Base-by-base conservation (phyloP, 1,140 invertebrate species). In the Drepana arcuata region DNA sequence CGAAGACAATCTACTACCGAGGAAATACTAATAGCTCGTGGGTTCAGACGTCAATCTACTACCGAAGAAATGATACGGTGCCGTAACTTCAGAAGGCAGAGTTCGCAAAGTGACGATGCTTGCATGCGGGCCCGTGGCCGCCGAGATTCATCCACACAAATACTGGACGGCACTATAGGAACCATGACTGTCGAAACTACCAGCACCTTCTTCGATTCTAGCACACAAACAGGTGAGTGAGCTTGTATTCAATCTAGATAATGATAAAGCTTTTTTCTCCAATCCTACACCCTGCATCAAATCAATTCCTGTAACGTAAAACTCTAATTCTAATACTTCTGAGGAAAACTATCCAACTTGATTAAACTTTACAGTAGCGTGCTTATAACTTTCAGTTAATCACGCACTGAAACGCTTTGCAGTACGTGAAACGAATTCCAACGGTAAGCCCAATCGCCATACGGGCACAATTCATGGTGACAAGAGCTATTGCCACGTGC, bases 101-200 rank as follows among this genome's bases (percentile, higher is more conserved):
- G 91, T 59, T 92, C 91, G 0, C 91, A 93, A 53, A 92, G 90
- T 60, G 91, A 93, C 39, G 91, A 92, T 54, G 88, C 89, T 21
- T 90, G 90, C 48, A 84, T 88, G 81, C 84, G 68, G 25, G 92
- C 91, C 52, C 87, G 93, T 14, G 93, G 94, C 2, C 84, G 94
- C 2, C 84, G 94, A 13, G 93, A 96, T 66, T 95, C 94, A 1
- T 91, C 91, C 7, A 93, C 93, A 1, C 94, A 96, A 81, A 96
- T 96, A 52, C 92, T 92, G 13, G 94, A 96, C 59, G 94, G 94
- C 2, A 95, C 94, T n/a, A 89, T 95, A 35, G 93, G 92, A 4
- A 93, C 93, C 9, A 96, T 95, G 94, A 95, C 93, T 0, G 92
- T 95, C 2, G 94, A 96, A 70, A 95, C 93, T 1, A 93, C 93